phyloP scores from a whole-genome alignment of 2,113 vertebrate genomes.

The Bubo blakistoni region DNA sequence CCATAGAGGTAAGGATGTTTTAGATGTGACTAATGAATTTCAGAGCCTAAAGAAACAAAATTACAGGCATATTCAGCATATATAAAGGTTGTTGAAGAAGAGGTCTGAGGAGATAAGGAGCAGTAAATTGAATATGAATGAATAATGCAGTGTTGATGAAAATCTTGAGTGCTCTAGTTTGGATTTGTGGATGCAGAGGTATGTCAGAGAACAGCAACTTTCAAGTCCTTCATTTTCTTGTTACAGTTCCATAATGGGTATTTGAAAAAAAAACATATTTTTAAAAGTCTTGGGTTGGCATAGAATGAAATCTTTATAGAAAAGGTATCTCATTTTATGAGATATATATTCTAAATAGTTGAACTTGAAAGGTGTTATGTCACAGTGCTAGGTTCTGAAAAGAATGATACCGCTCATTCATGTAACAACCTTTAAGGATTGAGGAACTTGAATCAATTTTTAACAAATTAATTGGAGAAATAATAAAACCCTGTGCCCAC shows the following conservation, averaged over 20 bases:
- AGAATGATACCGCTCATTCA: background rate
- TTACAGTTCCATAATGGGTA: background rate
- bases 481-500: background rate
- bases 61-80: background rate
- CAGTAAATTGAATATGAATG: background rate
- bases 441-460: background rate
- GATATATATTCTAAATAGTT: background rate
- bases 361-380: background rate
- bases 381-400: background rate
- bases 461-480: background rate
- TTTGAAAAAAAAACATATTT: background rate
- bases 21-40: background rate
- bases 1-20: constrained; percentile 79
- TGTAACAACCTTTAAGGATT: background rate
- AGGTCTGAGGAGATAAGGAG: background rate
- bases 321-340: background rate
- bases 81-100: background rate
- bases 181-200: background rate
- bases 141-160: background rate
- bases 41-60: background rate
- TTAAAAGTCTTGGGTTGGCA: background rate
- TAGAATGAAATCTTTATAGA: background rate
- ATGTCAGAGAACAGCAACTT: background rate
- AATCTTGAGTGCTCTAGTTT: background rate
- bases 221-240: background rate